Percentiles rank a stretch among this genome's conserved stretches.
phyloP scores from a whole-genome alignment of 1,140 invertebrate genomes.

The Scaptomyza montana region DNA sequence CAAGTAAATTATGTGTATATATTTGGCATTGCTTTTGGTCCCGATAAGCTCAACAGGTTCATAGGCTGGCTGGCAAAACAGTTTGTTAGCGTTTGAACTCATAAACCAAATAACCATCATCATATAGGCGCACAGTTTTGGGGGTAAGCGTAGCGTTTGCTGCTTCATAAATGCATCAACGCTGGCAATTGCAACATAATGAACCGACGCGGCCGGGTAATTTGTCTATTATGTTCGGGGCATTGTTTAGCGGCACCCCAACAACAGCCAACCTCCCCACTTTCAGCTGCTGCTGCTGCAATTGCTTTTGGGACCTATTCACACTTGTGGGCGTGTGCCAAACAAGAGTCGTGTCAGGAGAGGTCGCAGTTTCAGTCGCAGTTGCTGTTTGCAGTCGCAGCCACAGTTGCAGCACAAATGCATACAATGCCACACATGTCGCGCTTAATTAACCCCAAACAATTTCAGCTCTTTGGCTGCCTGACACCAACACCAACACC shows the following conservation, averaged over 20 bases:
- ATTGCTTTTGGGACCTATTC: conserved; percentile 40
- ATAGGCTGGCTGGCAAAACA: conserved; percentile 16
- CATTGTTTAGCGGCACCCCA: conserved; percentile 67
- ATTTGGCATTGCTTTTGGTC: conserved; percentile 15
- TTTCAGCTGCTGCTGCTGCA: conserved; percentile 2
- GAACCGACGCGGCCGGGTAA: conserved; percentile 54
- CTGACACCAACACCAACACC: conserved; percentile 18
- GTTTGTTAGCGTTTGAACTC: neutral
- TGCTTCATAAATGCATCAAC: conserved; percentile 72
- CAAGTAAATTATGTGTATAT: too few relatives aligned
- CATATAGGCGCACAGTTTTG: conserved; percentile 24
- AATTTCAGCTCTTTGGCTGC: conserved; percentile 59
- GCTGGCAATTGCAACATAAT: conserved; percentile 57
- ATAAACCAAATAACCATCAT: conserved; percentile 49
- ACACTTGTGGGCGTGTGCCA: conserved; percentile 60
- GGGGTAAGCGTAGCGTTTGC: conserved; percentile 20
- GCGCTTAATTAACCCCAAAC: conserved; percentile 82
- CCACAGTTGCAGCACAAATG: conserved; percentile 57
- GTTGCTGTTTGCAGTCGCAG: conserved; percentile 15
- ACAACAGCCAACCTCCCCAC: neutral
- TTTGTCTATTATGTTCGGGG: conserved; percentile 74
- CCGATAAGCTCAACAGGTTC: conserved; percentile 76
- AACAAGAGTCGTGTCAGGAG: conserved; percentile 7
- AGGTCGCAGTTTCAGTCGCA: neutral
- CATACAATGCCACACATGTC: conserved; percentile 80